Evolutionary conservation across 30 jellyfish, hydroid and myxozoan species (phyloP).

Genomic region (Clytia hemisphaerica): DNA sequence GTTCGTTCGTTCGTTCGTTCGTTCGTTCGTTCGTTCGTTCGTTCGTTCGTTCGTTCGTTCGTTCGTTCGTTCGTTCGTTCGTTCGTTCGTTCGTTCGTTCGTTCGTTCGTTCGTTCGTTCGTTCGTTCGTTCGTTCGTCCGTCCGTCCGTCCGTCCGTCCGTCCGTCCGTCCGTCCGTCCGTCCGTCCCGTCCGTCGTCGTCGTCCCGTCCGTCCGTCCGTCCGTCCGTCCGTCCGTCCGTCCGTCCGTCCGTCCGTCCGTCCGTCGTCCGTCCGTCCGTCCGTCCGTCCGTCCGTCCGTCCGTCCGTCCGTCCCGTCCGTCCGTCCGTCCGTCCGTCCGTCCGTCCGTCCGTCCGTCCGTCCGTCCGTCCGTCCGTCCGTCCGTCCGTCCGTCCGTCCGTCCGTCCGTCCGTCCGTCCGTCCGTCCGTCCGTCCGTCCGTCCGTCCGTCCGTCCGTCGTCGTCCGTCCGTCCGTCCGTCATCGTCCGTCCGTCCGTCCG

Average conservation of each 20-base stretch:
- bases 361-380: constrained; percentile 7
- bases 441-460: too few relatives aligned
- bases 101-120: neutral
- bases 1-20: too few relatives aligned
- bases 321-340: constrained; percentile 8
- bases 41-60: too few relatives aligned
- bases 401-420: constrained; percentile 5
- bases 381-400: constrained; percentile 5
- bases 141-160: constrained; percentile 10
- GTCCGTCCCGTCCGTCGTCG: constrained; percentile 3
- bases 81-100: too few relatives aligned
- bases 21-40: too few relatives aligned
- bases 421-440: constrained; percentile 5
- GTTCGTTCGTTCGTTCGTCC: neutral
- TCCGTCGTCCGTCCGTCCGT: constrained; percentile 9
- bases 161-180: constrained; percentile 10
- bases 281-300: constrained; percentile 1
- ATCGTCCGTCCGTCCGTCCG: constrained; percentile 6
- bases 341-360: constrained; percentile 8
- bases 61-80: too few relatives aligned
- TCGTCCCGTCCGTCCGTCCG: constrained; percentile 2
- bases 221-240: constrained; percentile 10
- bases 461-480: constrained; percentile 10
- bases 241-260: constrained; percentile 10
- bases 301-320: neutral